Conservation (phyloP, 2,888 invertebrate genomes). For the Acronicta aceris region DNA sequence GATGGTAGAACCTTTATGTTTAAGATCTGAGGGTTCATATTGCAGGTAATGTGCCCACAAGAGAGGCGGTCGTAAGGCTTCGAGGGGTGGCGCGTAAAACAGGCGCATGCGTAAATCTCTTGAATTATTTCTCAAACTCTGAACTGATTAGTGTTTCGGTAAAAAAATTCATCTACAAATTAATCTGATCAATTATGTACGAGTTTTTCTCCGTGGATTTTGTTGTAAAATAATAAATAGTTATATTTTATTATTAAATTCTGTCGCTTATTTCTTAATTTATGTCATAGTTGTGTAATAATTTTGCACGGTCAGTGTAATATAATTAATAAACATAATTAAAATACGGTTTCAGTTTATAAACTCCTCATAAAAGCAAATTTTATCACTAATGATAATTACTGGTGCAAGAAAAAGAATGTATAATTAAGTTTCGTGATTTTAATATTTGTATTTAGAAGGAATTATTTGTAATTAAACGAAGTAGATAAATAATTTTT, state of each 20-base stretch:
- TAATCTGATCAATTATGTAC: slow-evolving; percentile 35
- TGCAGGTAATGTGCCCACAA: slow-evolving; percentile 71
- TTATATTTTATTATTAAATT: background rate
- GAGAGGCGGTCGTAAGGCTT: slow-evolving; percentile 88
- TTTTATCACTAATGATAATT: too few species aligned
- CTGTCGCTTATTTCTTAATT: background rate
- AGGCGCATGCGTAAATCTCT: slow-evolving; percentile 86
- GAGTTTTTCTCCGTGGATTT: slow-evolving; percentile 1
- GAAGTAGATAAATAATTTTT: too few species aligned
- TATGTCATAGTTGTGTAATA: background rate
- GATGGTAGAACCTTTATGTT: slow-evolving; percentile 71
- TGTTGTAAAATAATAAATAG: background rate
- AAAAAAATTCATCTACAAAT: slow-evolving; percentile 46
- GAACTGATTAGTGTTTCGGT: slow-evolving; percentile 60
- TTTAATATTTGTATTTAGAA: too few species aligned
- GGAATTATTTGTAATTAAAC: too few species aligned
- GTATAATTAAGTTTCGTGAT: too few species aligned
- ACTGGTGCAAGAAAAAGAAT: too few species aligned
- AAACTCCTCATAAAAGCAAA: too few species aligned
- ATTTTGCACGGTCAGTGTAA: too few species aligned
- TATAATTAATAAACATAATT: too few species aligned
- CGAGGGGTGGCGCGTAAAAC: slow-evolving; percentile 87
- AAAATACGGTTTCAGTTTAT: too few species aligned
- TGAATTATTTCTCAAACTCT: slow-evolving; percentile 77
- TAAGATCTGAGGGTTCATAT: slow-evolving; percentile 79